A percentile compares a stretch with the other conserved stretches of the same genome.
These are phyloP conservation scores for Pherbina coryleti DNA, from an alignment of 2,888 invertebrate genomes.

Conservation along the genomic window DNA sequence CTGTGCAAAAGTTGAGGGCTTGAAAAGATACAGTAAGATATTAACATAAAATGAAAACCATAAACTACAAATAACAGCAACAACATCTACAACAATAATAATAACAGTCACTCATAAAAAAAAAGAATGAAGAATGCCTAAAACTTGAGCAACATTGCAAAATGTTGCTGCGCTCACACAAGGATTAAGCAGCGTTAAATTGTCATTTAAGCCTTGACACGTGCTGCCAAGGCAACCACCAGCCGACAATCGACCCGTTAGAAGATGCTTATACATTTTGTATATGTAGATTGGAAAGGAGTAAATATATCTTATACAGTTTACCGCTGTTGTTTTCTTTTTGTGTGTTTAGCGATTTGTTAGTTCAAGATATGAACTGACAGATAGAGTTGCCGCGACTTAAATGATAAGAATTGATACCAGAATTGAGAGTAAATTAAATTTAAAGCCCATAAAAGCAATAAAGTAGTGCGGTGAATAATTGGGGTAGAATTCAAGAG, in stretches of 20 bases:
- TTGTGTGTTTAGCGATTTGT: background rate
- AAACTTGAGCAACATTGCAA: conserved; percentile 30
- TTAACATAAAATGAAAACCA: conserved; percentile 38
- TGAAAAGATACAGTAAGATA: background rate
- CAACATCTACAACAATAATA: background rate
- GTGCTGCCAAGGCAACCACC: conserved; percentile 30
- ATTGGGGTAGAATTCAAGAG: background rate
- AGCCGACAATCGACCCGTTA: background rate
- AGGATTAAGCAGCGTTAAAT: conserved; percentile 48
- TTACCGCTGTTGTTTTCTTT: background rate
- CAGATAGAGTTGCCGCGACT: background rate
- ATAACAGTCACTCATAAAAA: background rate
- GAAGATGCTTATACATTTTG: no score
- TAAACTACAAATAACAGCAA: conserved; percentile 18
- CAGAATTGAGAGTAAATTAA: background rate
- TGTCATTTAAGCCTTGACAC: conserved; percentile 51
- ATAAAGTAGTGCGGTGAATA: background rate
- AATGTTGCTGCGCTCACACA: conserved; percentile 42
- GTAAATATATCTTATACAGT: background rate
- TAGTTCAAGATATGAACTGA: background rate
- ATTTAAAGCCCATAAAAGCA: background rate
- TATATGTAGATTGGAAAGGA: no score
- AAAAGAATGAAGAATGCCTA: conserved; percentile 26
- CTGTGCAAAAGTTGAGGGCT: background rate
- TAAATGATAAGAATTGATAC: background rate